phyloP scores from a whole-genome alignment of 1,140 invertebrate genomes.

The Tetraneura akinire region DNA sequence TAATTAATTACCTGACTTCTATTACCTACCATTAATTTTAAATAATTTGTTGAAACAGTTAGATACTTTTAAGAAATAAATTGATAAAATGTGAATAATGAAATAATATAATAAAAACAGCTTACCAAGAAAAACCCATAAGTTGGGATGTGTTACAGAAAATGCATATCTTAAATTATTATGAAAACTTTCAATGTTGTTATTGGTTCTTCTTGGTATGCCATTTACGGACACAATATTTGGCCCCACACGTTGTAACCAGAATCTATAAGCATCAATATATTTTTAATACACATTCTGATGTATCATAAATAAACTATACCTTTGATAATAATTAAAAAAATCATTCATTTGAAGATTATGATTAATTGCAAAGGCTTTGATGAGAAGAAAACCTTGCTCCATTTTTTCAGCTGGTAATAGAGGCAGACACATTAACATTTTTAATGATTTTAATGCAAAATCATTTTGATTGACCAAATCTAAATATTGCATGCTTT shows the following conservation, averaged over 20 bases:
- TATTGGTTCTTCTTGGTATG: not conserved
- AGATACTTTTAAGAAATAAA: not conserved
- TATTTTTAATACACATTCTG: not conserved
- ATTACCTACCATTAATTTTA: too few species aligned
- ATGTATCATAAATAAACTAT: not conserved
- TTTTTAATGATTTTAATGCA: not conserved
- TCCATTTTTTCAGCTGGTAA: not conserved
- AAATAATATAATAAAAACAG: too few species aligned
- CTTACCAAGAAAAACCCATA: conserved; percentile 22
- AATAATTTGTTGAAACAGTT: not conserved
- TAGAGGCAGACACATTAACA: not conserved
- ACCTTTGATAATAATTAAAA: not conserved
- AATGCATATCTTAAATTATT: not conserved
- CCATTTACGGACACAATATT: not conserved
- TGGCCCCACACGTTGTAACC: not conserved
- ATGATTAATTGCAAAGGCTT: not conserved
- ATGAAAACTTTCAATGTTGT: not conserved
- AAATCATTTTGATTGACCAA: not conserved
- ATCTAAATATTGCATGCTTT: not conserved
- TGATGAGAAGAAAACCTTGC: not conserved
- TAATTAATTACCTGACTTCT: too few species aligned
- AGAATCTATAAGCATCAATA: not conserved
- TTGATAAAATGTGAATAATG: not conserved
- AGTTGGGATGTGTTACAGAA: conserved; percentile 7
- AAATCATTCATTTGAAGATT: not conserved